Conservation (phyloP, 2,113 vertebrate species). For the Hydropotes inermis region DNA sequence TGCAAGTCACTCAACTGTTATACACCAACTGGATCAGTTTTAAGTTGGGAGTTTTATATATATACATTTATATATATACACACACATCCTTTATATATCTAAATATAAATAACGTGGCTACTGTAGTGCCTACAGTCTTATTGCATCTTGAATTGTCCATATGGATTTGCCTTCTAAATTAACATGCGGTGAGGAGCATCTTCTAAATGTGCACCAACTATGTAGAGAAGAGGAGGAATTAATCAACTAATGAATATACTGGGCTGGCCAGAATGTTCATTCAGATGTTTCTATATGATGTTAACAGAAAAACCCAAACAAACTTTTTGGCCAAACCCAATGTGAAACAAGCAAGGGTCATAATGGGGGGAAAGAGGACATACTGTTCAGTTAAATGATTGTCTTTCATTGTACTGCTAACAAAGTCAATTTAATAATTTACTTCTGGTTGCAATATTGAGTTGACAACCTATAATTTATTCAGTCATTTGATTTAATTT, state of each 20-base stretch:
- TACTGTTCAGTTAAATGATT: neutral
- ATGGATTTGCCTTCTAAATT: neutral
- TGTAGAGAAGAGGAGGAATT: neutral
- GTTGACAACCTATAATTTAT: slow-evolving; percentile 30
- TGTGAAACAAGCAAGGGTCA: neutral
- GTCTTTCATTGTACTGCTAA: neutral
- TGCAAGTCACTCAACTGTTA: neutral
- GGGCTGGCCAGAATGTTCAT: accelerated
- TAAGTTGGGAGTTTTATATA: neutral
- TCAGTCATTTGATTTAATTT: slow-evolving; percentile 10
- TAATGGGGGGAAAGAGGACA: neutral
- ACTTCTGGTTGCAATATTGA: neutral
- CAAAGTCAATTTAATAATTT: slow-evolving; percentile 8
- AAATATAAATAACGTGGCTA: accelerated
- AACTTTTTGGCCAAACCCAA: neutral
- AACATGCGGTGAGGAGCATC: neutral
- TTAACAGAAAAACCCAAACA: neutral
- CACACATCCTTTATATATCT: neutral
- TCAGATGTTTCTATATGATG: neutral
- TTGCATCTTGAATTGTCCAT: neutral
- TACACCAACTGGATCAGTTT: neutral
- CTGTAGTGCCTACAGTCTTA: neutral
- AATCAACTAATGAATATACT: neutral
- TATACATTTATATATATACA: neutral
- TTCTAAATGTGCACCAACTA: neutral